Conservation (phyloP, 2,113 vertebrate species). For the Dicentrarchus labrax region DNA sequence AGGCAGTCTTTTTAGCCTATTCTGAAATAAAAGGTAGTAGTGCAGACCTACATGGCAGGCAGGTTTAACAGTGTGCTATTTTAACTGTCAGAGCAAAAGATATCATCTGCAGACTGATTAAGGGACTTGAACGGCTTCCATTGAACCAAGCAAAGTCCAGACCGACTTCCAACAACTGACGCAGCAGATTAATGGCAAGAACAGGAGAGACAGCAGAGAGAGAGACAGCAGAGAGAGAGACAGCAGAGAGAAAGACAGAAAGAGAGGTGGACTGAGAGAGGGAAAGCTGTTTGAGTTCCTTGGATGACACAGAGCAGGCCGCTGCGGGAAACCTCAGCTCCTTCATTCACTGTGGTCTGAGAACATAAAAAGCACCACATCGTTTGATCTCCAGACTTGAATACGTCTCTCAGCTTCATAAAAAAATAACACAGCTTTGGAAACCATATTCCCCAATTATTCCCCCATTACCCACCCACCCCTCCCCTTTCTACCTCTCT, state of each 20-base stretch:
- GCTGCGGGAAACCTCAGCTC: constrained; percentile 72
- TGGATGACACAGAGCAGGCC: constrained; percentile 74
- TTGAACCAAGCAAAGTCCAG: constrained; percentile 14
- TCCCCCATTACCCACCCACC: constrained; percentile 48
- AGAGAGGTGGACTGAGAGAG: constrained; percentile 46
- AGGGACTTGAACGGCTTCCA: constrained; percentile 38
- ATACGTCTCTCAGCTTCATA: constrained; percentile 68
- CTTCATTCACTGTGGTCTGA: constrained; percentile 74
- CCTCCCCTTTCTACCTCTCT: constrained; percentile 17
- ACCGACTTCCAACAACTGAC: constrained; percentile 49
- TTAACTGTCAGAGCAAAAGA: constrained; percentile 44
- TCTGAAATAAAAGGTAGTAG: constrained; percentile 22
- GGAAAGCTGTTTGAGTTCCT: constrained; percentile 42
- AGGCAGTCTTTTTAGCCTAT: neutral
- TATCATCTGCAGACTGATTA: constrained; percentile 51
- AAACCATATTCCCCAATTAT: constrained; percentile 74
- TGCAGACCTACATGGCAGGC: constrained; percentile 10
- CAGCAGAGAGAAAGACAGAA: constrained; percentile 22
- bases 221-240: constrained; percentile 40
- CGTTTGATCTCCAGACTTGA: constrained; percentile 80
- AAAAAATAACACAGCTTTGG: constrained; percentile 63
- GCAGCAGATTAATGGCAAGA: constrained; percentile 41
- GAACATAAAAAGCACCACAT: constrained; percentile 75
- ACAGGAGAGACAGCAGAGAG: constrained; percentile 8
- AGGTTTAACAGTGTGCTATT: constrained; percentile 36